Evolutionary conservation across 2,888 invertebrate genomes (phyloP).

Genomic region (Hybos culiciformis): DNA sequence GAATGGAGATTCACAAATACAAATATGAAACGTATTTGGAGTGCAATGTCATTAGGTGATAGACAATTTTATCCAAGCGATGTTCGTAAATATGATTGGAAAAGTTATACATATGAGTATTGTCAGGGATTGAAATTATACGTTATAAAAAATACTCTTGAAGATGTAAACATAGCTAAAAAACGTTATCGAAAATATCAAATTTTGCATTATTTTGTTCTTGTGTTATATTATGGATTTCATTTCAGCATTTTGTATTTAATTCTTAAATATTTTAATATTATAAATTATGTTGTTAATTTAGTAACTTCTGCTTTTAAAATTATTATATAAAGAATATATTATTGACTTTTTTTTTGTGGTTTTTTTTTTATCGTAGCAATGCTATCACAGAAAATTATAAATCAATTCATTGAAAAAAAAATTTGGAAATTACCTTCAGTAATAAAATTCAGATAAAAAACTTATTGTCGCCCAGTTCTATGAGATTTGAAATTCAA

Average conservation of each 20-base stretch:
- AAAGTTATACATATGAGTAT: constrained; percentile 13
- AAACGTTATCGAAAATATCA: neutral
- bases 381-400: no score
- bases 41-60: constrained; percentile 17
- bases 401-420: no score
- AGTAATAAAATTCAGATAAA: no score
- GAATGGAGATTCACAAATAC: constrained; percentile 15
- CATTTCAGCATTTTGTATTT: constrained; percentile 1
- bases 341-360: no score
- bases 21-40: constrained; percentile 16
- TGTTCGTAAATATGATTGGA: constrained; percentile 12
- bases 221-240: constrained; percentile 4
- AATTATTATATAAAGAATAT: no score
- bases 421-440: no score
- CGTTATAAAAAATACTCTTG: constrained; percentile 10
- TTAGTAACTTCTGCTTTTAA: no score
- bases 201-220: constrained; percentile 2
- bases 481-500: no score
- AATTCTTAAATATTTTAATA: no score
- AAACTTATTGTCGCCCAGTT: no score
- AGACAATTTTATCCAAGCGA: constrained; percentile 18
- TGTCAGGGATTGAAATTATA: constrained; percentile 14
- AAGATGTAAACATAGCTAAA: neutral
- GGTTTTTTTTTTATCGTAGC: no score
- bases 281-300: no score